phyloP scores from a whole-genome alignment of 2,888 invertebrate genomes.

The Lottia gigantea region DNA sequence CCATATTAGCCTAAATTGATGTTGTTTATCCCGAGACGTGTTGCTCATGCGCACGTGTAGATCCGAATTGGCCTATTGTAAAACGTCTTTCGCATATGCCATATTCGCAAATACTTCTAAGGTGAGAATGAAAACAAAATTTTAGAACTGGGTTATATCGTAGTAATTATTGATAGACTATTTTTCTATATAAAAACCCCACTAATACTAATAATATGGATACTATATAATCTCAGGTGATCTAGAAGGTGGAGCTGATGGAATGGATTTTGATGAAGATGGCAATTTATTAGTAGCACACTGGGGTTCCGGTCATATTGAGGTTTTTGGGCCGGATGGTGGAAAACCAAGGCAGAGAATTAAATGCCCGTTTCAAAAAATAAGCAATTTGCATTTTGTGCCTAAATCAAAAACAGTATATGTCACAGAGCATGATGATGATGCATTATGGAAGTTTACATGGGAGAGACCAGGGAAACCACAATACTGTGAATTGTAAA shows the following conservation, averaged over 20 bases:
- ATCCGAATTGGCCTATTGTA: too few species aligned
- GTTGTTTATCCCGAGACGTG: too few species aligned
- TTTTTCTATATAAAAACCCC: too few species aligned
- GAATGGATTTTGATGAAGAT: constrained; percentile 64
- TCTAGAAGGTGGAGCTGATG: constrained; percentile 61
- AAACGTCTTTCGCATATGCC: too few species aligned
- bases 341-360: constrained; percentile 53
- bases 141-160: too few species aligned
- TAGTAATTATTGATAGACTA: too few species aligned
- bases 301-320: constrained; percentile 57
- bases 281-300: constrained; percentile 61
- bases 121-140: too few species aligned
- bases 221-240: constrained; percentile 36
- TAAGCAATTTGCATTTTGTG: constrained; percentile 61
- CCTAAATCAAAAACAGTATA: constrained; percentile 51
- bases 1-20: too few species aligned
- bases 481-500: constrained; percentile 54
- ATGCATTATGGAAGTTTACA: constrained; percentile 60
- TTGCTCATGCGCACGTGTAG: too few species aligned
- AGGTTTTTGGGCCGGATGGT: constrained; percentile 57
- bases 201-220: too few species aligned
- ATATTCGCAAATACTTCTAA: too few species aligned
- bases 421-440: constrained; percentile 59
- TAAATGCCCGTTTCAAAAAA: constrained; percentile 53
- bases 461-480: constrained; percentile 56